Percentiles rank a stretch among this genome's conserved stretches.
Evolutionary conservation across 2,113 vertebrate genomes (phyloP).

Genomic region (Aphyosemion australe): DNA sequence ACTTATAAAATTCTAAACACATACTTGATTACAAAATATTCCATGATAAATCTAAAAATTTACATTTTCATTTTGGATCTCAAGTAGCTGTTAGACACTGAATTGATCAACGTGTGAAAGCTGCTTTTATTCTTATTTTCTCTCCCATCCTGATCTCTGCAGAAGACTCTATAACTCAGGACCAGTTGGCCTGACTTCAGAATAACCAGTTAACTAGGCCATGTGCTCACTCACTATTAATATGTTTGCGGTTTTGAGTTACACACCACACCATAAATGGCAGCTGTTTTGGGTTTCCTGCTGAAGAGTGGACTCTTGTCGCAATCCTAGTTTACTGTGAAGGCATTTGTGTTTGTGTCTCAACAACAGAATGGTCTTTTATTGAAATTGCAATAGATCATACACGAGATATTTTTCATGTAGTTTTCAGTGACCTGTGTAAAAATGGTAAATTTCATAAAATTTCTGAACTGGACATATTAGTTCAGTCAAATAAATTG

Average conservation of each 20-base stretch:
- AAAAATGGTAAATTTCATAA: too few relatives aligned
- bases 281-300: conserved; percentile 22
- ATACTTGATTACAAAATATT: too few relatives aligned
- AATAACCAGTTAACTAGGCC: conserved; percentile 63
- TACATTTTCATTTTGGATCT: background rate
- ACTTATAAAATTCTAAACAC: too few relatives aligned
- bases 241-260: conserved; percentile 62
- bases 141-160: conserved; percentile 32
- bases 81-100: background rate
- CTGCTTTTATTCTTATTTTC: conserved; percentile 27
- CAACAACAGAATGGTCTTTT: too few relatives aligned
- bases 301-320: background rate
- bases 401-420: too few relatives aligned
- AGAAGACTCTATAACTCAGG: conserved; percentile 50
- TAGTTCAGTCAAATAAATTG: too few relatives aligned
- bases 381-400: too few relatives aligned
- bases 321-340: too few relatives aligned
- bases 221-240: conserved; percentile 53
- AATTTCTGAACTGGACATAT: too few relatives aligned
- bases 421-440: too few relatives aligned
- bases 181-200: conserved; percentile 59
- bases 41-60: too few relatives aligned
- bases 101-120: conserved; percentile 4
- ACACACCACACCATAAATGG: conserved; percentile 42
- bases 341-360: too few relatives aligned